Evolutionary conservation across 2,113 vertebrate genomes (phyloP).

Genomic region (Chrysemys picta): DNA sequence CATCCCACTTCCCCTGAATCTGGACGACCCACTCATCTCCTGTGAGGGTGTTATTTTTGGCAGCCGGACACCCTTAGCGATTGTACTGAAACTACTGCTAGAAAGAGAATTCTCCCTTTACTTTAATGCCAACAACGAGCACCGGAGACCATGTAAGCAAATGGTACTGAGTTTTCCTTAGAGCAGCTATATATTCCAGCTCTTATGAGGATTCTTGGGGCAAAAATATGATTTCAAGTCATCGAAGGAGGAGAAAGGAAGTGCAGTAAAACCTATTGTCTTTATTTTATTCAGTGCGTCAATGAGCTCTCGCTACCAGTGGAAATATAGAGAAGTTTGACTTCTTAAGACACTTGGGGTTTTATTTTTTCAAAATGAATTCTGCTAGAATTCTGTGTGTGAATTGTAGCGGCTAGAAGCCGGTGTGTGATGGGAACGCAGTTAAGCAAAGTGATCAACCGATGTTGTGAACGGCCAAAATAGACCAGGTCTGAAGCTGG

Average conservation of each 20-base stretch:
- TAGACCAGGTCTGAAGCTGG: too few relatives aligned
- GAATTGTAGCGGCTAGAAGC: too few relatives aligned
- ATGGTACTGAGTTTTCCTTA: neutral
- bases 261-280: neutral
- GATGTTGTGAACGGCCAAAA: neutral
- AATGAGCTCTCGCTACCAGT: neutral
- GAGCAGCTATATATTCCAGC: neutral
- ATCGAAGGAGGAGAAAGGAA: neutral
- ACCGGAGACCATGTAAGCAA: neutral
- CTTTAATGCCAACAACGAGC: neutral
- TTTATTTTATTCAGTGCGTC: neutral
- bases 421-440: neutral
- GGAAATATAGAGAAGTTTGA: neutral
- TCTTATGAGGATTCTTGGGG: neutral
- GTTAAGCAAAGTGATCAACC: neutral
- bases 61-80: neutral
- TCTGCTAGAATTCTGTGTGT: neutral
- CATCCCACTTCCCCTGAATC: neutral
- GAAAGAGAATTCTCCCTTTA: neutral
- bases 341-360: neutral
- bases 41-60: neutral
- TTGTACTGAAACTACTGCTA: neutral
- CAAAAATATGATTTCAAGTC: neutral
- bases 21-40: neutral
- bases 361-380: neutral